Evolutionary conservation across 2,113 vertebrate species (phyloP).

Genomic region (Haplochromis burtoni): DNA sequence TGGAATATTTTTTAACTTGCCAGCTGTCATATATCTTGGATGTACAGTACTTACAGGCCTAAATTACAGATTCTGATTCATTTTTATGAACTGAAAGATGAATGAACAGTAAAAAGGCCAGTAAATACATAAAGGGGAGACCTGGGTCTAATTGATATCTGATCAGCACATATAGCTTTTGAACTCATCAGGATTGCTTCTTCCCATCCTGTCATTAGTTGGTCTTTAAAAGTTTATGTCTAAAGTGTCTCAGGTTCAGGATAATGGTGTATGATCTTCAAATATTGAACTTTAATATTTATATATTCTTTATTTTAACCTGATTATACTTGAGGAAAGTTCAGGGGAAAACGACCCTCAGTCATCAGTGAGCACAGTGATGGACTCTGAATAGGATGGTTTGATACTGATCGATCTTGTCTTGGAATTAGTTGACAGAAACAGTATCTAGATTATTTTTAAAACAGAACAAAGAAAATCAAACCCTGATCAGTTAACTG

Average conservation of each 20-base stretch:
- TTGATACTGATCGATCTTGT: not conserved
- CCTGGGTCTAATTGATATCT: not conserved
- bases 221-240: no score
- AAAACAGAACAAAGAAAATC: not conserved
- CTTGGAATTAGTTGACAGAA: not conserved
- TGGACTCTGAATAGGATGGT: not conserved
- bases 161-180: not conserved
- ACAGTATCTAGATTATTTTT: not conserved
- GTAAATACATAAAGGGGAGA: not conserved
- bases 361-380: not conserved
- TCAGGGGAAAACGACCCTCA: rapidly evolving
- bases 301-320: no score
- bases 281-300: no score
- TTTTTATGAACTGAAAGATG: not conserved
- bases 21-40: not conserved
- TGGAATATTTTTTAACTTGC: not conserved
- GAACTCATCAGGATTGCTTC: not conserved
- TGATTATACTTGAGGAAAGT: no score
- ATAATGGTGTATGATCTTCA: no score
- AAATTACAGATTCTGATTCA: not conserved
- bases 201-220: not conserved
- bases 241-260: no score
- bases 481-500: not conserved
- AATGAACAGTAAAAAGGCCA: not conserved
- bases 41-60: not conserved